A percentile compares a stretch with the other conserved stretches of the same genome.
phyloP scores from a whole-genome alignment of 2,797 vertebrate genomes.

The Falco columbarius region DNA sequence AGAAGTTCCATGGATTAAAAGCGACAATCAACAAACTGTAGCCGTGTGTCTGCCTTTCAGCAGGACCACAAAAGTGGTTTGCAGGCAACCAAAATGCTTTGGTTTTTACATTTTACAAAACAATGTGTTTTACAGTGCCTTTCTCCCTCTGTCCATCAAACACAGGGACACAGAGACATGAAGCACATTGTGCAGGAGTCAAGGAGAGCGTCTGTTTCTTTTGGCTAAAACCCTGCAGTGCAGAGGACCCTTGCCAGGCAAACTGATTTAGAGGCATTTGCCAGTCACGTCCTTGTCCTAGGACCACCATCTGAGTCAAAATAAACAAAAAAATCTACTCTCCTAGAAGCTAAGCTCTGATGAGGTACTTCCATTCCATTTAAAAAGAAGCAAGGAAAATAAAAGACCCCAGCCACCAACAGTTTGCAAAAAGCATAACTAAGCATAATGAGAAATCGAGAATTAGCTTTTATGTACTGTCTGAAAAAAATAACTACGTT shows the following conservation, averaged over 20 bases:
- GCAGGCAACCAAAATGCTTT: background rate
- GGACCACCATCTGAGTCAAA: background rate
- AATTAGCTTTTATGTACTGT: background rate
- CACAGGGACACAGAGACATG: fast-evolving
- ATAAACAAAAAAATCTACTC: background rate
- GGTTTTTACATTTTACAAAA: no score
- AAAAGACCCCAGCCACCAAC: background rate
- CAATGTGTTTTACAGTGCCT: background rate
- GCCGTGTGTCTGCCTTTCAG: background rate
- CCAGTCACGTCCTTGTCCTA: background rate
- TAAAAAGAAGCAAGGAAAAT: background rate
- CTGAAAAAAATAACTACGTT: background rate
- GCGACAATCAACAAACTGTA: background rate
- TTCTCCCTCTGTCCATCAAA: background rate
- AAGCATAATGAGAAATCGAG: background rate
- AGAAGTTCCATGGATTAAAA: background rate
- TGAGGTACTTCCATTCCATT: background rate
- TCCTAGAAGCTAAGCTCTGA: background rate
- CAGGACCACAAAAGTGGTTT: background rate
- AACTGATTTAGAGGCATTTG: background rate
- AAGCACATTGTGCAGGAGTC: background rate
- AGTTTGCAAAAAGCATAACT: background rate
- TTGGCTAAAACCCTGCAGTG: background rate
- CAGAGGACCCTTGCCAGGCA: background rate
- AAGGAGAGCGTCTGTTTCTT: background rate